Percentiles rank a stretch among this genome's conserved stretches.
These are phyloP conservation scores for Mastacembelus armatus DNA, from an alignment of 2,797 vertebrate genomes.

Conservation along the genomic window DNA sequence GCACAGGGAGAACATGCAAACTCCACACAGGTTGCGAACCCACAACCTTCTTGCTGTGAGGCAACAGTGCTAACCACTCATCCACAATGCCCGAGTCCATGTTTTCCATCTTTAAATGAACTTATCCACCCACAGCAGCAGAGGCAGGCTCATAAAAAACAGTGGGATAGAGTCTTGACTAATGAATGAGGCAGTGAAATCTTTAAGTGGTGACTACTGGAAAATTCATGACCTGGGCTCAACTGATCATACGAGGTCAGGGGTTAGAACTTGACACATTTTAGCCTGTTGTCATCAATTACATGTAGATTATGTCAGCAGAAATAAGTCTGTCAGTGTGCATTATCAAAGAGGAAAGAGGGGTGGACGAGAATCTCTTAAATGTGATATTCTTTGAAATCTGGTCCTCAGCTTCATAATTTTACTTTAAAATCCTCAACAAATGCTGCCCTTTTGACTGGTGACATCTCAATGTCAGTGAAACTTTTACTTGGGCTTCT, in stretches of 20 bases:
- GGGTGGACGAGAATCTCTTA: neutral
- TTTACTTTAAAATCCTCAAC: too few species aligned
- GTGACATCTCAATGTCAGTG: too few species aligned
- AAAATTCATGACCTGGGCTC: constrained; percentile 17
- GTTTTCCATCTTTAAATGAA: constrained; percentile 5
- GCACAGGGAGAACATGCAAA: too few species aligned
- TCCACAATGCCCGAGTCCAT: constrained; percentile 8
- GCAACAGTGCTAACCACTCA: too few species aligned
- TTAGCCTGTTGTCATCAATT: neutral
- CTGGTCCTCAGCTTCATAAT: too few species aligned
- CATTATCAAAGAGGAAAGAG: neutral
- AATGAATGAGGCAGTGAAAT: constrained; percentile 22
- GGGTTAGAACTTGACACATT: constrained; percentile 6
- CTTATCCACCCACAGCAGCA: neutral
- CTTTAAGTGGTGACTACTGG: constrained; percentile 7
- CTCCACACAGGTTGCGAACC: too few species aligned
- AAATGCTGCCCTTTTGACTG: too few species aligned
- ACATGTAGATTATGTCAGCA: constrained; percentile 7
- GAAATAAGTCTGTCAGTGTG: neutral
- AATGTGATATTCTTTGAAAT: too few species aligned
- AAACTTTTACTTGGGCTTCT: too few species aligned
- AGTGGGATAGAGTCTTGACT: constrained; percentile 17
- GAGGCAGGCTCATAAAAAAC: neutral
- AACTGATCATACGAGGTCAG: constrained; percentile 21
- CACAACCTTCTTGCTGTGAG: too few species aligned